A percentile compares a stretch with the other conserved stretches of the same genome.
Conservation (phyloP, 2,888 invertebrate genomes). For the Neoascia interrupta region DNA sequence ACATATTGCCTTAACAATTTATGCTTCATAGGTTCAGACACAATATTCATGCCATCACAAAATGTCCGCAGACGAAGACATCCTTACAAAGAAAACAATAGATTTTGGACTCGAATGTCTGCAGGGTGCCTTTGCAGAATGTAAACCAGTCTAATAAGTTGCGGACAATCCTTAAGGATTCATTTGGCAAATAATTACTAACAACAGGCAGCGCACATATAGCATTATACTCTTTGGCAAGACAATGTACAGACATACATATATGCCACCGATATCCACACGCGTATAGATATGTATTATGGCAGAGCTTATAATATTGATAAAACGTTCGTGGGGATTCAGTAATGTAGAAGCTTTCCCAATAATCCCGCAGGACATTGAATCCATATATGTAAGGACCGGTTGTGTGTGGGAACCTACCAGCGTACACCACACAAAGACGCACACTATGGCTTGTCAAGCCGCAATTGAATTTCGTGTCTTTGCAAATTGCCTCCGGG, state of each 20-base stretch:
- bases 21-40: no score
- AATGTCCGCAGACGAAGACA: not conserved
- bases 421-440: not conserved
- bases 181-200: conserved; percentile 36
- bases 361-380: conserved; percentile 36
- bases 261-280: not conserved
- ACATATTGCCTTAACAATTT: no score
- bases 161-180: conserved; percentile 11
- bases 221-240: not conserved
- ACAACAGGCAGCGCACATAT: not conserved
- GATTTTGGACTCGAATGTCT: not conserved
- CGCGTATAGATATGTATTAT: conserved; percentile 8
- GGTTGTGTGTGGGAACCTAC: no score
- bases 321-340: conserved; percentile 4
- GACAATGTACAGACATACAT: conserved; percentile 4
- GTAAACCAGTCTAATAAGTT: not conserved
- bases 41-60: not conserved
- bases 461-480: conserved; percentile 61
- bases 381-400: conserved; percentile 16
- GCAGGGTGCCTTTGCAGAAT: not conserved
- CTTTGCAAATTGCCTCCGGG: conserved; percentile 45
- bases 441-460: conserved; percentile 16
- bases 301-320: no score
- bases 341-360: conserved; percentile 5
- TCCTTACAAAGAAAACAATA: conserved; percentile 18